Percentiles rank a stretch among this genome's conserved stretches.
Evolutionary conservation across 2,113 vertebrate species (phyloP).

Genomic region (Platichthys stellatus): DNA sequence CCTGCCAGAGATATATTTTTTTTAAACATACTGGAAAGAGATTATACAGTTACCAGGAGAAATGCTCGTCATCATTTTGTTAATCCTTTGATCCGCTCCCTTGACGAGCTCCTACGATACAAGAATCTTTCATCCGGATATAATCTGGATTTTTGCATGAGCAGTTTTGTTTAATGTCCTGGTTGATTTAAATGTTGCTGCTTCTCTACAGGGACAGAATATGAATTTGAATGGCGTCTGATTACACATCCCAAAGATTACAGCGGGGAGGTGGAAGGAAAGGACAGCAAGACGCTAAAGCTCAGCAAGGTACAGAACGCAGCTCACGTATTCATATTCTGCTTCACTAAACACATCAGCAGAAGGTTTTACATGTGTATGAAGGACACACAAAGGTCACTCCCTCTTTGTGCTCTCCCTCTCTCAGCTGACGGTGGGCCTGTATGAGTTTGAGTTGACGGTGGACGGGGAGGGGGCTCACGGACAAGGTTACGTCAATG

Average conservation of each 20-base stretch:
- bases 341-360: constrained; percentile 1
- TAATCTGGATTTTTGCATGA: constrained; percentile 11
- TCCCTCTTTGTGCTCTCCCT: constrained; percentile 22
- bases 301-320: constrained; percentile 88
- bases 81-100: constrained; percentile 27
- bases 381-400: not conserved
- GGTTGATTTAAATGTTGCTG: not conserved
- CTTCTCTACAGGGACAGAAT: constrained; percentile 83
- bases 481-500: constrained; percentile 95
- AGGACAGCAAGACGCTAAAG: constrained; percentile 87
- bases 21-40: constrained; percentile 24
- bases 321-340: not conserved
- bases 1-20: not conserved
- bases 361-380: not conserved
- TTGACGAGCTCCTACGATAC: not conserved
- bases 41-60: constrained; percentile 8
- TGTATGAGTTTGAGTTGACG: constrained; percentile 93
- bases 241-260: constrained; percentile 94
- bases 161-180: not conserved
- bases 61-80: constrained; percentile 13
- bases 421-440: constrained; percentile 91
- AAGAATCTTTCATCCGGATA: not conserved
- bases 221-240: constrained; percentile 92
- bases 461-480: constrained; percentile 87
- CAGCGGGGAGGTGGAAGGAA: constrained; percentile 93